Evolutionary conservation across 1,140 invertebrate species (phyloP).

Genomic region (Homarus americanus): DNA sequence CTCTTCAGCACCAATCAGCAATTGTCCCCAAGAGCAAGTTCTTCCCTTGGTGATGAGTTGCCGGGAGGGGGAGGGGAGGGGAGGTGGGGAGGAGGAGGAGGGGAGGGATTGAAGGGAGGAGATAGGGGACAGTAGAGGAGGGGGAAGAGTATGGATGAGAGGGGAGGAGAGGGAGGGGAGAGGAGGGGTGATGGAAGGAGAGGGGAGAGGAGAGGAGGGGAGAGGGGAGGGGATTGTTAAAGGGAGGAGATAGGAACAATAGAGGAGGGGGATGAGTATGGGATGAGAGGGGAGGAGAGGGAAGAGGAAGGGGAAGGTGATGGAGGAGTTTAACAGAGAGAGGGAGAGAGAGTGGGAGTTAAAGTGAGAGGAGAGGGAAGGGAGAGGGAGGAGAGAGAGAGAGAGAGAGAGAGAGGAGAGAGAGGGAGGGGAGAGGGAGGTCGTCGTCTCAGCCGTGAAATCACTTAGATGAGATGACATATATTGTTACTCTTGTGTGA

Average conservation of each 20-base stretch:
- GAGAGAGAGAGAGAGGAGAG: not conserved
- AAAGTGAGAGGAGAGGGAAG: not conserved
- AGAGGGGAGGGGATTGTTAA: not conserved
- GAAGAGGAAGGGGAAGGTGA: not conserved
- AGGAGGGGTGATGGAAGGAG: too few relatives aligned
- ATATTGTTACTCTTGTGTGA: too few relatives aligned
- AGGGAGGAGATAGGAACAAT: too few relatives aligned
- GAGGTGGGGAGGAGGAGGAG: too few relatives aligned
- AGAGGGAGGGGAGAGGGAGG: not conserved
- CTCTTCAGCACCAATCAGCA: constrained; percentile 18
- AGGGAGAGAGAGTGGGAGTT: not conserved
- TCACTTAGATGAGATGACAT: too few relatives aligned
- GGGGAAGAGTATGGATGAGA: too few relatives aligned
- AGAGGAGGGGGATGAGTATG: not conserved
- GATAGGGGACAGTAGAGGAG: not conserved
- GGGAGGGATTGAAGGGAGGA: too few relatives aligned
- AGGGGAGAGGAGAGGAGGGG: not conserved
- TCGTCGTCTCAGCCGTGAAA: too few relatives aligned
- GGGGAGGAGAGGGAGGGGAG: not conserved
- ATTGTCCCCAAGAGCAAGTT: constrained; percentile 31
- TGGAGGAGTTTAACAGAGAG: not conserved
- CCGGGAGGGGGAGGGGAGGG: not conserved
- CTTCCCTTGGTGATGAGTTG: too few relatives aligned
- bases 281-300: not conserved
- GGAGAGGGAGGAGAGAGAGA: not conserved